These are phyloP conservation scores for Tricholaema leucomelas DNA, from an alignment of 2,113 vertebrate species.

Conservation along the genomic window DNA sequence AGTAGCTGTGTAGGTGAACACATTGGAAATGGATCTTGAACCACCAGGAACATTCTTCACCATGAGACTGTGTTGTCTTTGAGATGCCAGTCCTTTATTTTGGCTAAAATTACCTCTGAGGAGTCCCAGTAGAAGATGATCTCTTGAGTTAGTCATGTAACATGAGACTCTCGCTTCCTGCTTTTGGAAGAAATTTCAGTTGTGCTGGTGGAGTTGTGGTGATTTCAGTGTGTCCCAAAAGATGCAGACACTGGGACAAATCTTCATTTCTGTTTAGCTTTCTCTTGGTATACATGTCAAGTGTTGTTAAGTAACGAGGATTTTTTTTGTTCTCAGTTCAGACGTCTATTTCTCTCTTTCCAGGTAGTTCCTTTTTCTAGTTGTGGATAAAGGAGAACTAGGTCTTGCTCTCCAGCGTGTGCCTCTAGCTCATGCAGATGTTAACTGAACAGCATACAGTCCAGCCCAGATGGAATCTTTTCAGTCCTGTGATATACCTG, in stretches of 20 bases:
- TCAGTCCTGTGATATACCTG: neutral
- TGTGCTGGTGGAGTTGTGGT: neutral
- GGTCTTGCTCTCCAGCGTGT: neutral
- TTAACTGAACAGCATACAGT: neutral
- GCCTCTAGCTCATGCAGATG: rapidly evolving
- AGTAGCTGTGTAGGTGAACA: neutral
- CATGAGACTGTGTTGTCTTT: neutral
- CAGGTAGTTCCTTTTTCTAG: neutral
- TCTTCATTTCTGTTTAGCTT: neutral
- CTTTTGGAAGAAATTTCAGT: neutral
- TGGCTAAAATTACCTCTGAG: neutral
- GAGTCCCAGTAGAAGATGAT: neutral
- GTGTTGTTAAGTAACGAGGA: neutral
- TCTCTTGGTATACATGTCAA: neutral
- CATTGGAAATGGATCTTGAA: neutral
- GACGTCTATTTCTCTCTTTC: neutral
- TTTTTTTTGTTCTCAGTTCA: neutral
- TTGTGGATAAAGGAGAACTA: neutral
- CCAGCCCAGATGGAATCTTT: neutral
- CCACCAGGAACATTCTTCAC: neutral
- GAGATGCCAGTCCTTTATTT: neutral
- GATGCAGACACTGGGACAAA: neutral
- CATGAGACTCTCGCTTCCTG: neutral
- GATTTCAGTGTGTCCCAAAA: neutral
- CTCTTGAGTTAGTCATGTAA: neutral